Conservation (phyloP, 2,113 vertebrate genomes). For the Xerus inauris region DNA sequence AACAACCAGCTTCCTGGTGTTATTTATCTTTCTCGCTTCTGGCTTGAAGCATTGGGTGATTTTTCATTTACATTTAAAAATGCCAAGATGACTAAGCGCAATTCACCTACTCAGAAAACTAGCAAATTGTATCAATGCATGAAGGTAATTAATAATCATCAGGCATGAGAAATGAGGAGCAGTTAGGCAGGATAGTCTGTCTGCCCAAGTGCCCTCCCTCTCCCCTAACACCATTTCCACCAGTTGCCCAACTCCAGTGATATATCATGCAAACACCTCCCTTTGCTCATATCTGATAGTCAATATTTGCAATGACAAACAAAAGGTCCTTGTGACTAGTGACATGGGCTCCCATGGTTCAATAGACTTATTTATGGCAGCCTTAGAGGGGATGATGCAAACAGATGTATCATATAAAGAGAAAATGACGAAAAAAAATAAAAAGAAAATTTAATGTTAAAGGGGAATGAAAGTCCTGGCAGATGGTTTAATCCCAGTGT, state of each 20-base stretch:
- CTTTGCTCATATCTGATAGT: background rate
- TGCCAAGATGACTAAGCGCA: conserved; percentile 91
- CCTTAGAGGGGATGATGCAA: conserved; percentile 9
- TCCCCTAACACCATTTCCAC: conserved; percentile 56
- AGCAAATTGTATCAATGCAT: conserved; percentile 90
- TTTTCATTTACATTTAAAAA: conserved; percentile 87
- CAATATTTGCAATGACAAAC: conserved; percentile 38
- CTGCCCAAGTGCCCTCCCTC: conserved; percentile 39
- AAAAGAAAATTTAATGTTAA: background rate
- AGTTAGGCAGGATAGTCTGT: conserved; percentile 80
- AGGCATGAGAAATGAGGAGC: conserved; percentile 85
- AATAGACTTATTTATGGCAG: background rate
- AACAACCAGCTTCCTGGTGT: conserved; percentile 81
- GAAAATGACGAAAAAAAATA: background rate
- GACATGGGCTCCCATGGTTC: background rate
- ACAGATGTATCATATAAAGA: background rate
- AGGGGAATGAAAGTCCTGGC: background rate
- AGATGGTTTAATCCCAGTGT: conserved; percentile 49
- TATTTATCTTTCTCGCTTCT: conserved; percentile 86
- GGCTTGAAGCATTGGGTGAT: conserved; percentile 76
- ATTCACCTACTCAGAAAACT: conserved; percentile 87
- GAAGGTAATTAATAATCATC: conserved; percentile 90
- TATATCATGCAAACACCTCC: background rate
- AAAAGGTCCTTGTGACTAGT: background rate
- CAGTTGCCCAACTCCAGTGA: conserved; percentile 64